phyloP scores from a whole-genome alignment of 2,888 invertebrate genomes.

The Sarcophaga caerulescens region DNA sequence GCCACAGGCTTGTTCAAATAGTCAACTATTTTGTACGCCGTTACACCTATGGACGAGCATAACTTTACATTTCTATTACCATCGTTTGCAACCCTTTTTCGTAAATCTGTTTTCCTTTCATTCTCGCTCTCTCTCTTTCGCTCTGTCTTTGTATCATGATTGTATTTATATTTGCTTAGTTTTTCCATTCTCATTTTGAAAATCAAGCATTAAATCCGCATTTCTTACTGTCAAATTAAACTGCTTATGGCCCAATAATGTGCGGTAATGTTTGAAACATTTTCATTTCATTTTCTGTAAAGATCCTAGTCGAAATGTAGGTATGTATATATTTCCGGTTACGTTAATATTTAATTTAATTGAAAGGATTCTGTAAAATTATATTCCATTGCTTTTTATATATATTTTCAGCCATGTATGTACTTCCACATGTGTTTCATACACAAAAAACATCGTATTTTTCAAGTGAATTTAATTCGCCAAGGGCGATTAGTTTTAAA shows the following conservation, averaged over 20 bases:
- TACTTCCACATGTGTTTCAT: constrained; percentile 9
- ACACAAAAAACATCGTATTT: not conserved
- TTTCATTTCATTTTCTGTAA: constrained; percentile 18
- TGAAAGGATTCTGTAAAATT: constrained; percentile 46
- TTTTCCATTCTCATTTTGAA: constrained; percentile 37
- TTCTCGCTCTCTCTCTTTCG: too few relatives aligned
- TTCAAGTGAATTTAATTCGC: not conserved
- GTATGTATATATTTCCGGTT: not conserved
- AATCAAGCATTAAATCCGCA: constrained; percentile 54
- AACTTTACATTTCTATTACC: constrained; percentile 28
- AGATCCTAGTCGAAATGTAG: constrained; percentile 19
- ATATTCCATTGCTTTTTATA: not conserved
- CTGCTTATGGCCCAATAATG: constrained; percentile 61
- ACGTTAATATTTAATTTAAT: constrained; percentile 64
- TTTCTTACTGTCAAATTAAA: constrained; percentile 56
- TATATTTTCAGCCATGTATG: constrained; percentile 7
- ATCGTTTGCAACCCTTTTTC: constrained; percentile 36
- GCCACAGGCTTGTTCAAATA: constrained; percentile 13
- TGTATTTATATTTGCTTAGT: constrained; percentile 37
- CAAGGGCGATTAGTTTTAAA: not conserved
- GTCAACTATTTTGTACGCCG: constrained; percentile 44
- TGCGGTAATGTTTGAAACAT: constrained; percentile 62
- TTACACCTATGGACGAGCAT: constrained; percentile 41
- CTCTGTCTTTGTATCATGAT: too few relatives aligned
- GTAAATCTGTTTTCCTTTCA: constrained; percentile 15